Conservation (phyloP, 2,888 invertebrate genomes). For the Nematopogon swammerdamellus region DNA sequence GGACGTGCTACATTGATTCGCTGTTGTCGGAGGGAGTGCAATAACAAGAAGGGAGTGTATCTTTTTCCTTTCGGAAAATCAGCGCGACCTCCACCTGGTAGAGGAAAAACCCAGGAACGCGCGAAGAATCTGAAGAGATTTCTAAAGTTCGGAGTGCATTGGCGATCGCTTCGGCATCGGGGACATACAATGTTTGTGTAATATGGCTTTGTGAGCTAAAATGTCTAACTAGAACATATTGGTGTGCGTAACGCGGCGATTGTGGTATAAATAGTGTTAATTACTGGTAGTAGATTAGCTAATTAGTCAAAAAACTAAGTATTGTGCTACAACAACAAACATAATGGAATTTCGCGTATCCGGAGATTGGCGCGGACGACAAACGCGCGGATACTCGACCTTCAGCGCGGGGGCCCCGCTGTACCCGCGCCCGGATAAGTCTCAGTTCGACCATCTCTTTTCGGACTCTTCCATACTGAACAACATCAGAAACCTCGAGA, state of each 20-base stretch:
- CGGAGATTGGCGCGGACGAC: constrained; percentile 17
- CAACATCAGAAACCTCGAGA: constrained; percentile 30
- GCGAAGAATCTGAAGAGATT: constrained; percentile 14
- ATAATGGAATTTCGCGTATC: constrained; percentile 20
- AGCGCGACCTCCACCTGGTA: background rate
- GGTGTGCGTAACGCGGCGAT: too few relatives aligned
- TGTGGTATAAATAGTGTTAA: too few relatives aligned
- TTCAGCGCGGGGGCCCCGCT: constrained; percentile 27
- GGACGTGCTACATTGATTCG: background rate
- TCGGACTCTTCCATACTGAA: constrained; percentile 27
- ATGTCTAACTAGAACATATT: too few relatives aligned
- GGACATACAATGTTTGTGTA: background rate
- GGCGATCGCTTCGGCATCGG: background rate
- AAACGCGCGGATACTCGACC: constrained; percentile 19
- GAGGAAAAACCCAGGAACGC: constrained; percentile 28
- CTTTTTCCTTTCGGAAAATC: background rate
- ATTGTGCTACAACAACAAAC: background rate
- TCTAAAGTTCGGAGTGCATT: background rate
- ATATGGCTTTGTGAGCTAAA: background rate
- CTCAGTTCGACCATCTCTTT: constrained; percentile 25
- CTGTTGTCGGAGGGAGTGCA: background rate
- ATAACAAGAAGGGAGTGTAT: background rate
- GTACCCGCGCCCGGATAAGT: constrained; percentile 15
- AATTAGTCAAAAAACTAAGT: background rate
- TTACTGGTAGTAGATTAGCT: background rate